Evolutionary conservation across 2,113 vertebrate species (phyloP), one percentile per base, ranked within the genome.

Genomic region (Shinisaurus crocodilurus): DNA sequence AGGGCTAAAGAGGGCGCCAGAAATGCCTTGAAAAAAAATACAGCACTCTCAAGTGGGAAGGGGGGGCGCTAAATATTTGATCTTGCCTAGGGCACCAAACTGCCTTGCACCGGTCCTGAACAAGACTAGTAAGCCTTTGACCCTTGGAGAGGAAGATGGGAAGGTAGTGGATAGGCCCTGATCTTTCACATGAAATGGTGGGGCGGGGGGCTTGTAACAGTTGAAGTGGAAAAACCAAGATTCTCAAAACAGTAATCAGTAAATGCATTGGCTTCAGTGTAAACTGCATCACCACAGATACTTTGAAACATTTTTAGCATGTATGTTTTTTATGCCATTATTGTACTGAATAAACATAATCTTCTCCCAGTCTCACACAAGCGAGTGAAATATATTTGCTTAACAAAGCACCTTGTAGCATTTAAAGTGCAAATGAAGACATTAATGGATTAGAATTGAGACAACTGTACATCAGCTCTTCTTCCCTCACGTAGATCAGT

Each of bases 401-500:
- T 88, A 94, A 94, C 88, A 88, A 83, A 69, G 72, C 50, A 37
- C 54, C 70, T 65, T 94, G 92, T 79, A 85, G 32, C 15, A n/a
- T 94, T 94, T 90, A 82, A 92, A 82, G 82, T 90, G 82, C 75
- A 77, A 6, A 86, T 88, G 48, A 91, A 87, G 15, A 2, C 70
- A 93, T 92, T 92, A 91, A 93, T 77, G 34, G 67, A 50, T 81
- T 91, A 89, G 82, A 85, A 91, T 5, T 88, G 40, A 95, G 89
- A 60, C 76, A 89, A 43, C 2, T 0, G 3, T 16, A n/a, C 29
- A 72, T 50, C 54, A 83, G 32, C 6, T 32, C 79, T 1, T 87
- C 86, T 91, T 91, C 1, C 57, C 20, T 63, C 5, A 50, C 0
- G 0, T 69, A 32, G 32, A 92, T 37, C 40, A 5, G 8, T 85